Base-by-base conservation (phyloP, 2,113 vertebrate species). In the Ptilorrhoa leucosticta region DNA sequence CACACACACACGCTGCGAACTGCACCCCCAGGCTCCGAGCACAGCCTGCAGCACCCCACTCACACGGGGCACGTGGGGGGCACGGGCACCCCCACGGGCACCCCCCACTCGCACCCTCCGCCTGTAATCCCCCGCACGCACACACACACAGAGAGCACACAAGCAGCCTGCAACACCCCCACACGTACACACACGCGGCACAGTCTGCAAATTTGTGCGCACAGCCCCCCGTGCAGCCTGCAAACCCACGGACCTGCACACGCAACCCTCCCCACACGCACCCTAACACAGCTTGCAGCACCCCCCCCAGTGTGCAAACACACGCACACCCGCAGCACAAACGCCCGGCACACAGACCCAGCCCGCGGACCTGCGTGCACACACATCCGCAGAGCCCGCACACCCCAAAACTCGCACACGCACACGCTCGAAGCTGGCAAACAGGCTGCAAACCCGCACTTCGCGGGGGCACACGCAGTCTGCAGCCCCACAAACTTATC, bases 161-260 rank as follows among this genome's bases (percentile, higher is more conserved):
- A 35, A 54, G 70, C 93, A 85, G 86, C 83, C 95, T 53, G 95
- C 87, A 95, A 78, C 94, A 75, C 94, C 89, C 92, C 92, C 95
- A 79, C 89, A 51, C 21, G 4, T 28, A 58, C 93, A 95, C 83
- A 83, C 93, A 8, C 65, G 21, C 65, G 3, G 53, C 93, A 77
- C 75, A 53, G 51, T 20, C 89, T 88, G 89, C 83, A 50, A 83
- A 95, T 87, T 78, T 19, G 53, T 23, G 78, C 35, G 66, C 66
- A 4, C 51, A 54, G 65, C 20, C 65, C 78, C 73, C 57, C 3
- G 1, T 60, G 10, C 75, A 68, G 83, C 83, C 95, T 39, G 63
- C 87, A 83, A 89, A 72, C 92, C 83, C 95, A 81, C 30, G 2
- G 89, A 60, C 14, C 90, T 1, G 16, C 81, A 65, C 63, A 35